A percentile compares a stretch with the other conserved stretches of the same genome.
phyloP scores from a whole-genome alignment of 2,888 invertebrate genomes.

The Nomada ruficornis region DNA sequence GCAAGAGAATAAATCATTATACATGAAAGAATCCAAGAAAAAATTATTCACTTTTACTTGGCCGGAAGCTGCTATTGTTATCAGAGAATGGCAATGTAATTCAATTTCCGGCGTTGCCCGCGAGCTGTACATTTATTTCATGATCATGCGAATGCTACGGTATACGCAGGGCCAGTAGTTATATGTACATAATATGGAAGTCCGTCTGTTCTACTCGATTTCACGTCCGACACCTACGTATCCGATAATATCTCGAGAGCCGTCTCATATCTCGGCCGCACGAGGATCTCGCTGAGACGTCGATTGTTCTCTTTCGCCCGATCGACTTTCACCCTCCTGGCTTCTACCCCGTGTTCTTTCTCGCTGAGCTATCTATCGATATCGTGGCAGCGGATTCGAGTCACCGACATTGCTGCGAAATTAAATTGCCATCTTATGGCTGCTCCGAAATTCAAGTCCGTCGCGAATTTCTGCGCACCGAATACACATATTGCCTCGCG shows the following conservation, averaged over 20 bases:
- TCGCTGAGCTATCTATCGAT: conserved; percentile 24
- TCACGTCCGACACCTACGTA: conserved; percentile 46
- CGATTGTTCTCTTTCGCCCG: conserved; percentile 44
- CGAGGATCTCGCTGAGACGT: background rate
- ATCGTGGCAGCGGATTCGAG: conserved; percentile 22
- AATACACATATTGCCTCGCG: background rate
- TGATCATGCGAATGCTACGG: conserved; percentile 4
- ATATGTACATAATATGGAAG: background rate
- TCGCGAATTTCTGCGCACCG: background rate
- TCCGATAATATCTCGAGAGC: conserved; percentile 25
- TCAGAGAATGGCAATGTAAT: background rate
- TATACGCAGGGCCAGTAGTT: conserved; percentile 18
- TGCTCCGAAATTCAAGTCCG: background rate
- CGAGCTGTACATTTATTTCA: conserved; percentile 14
- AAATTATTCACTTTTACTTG: too few species aligned
- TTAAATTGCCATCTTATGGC: conserved; percentile 48
- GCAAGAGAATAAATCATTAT: background rate
- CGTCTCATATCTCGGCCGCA: conserved; percentile 18
- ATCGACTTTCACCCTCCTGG: background rate
- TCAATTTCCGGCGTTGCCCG: conserved; percentile 16
- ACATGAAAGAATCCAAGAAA: background rate
- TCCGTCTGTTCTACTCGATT: conserved; percentile 32
- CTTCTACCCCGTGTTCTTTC: conserved; percentile 15
- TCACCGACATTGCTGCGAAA: conserved; percentile 5
- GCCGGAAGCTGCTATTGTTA: background rate